These are phyloP conservation scores for Triplophysa dalaica DNA, from an alignment of 2,113 vertebrate species.

Conservation along the genomic window DNA sequence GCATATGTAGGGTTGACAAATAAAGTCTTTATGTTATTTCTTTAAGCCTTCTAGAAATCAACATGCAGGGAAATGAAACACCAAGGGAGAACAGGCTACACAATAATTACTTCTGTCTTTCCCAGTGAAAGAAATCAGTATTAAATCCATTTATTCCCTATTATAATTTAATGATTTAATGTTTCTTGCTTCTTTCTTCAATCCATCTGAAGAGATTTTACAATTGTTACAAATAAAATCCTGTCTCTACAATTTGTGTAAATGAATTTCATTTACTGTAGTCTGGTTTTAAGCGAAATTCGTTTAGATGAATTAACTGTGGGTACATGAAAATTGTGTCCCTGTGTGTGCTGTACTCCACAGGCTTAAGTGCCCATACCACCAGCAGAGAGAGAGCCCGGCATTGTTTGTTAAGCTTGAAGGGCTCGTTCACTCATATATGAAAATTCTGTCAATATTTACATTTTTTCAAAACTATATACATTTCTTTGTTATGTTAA, in stretches of 20 bases:
- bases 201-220: slow-evolving; percentile 15
- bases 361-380: neutral
- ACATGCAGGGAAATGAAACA: neutral
- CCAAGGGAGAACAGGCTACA: neutral
- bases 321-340: neutral
- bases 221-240: slow-evolving; percentile 11
- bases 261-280: slow-evolving; percentile 21
- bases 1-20: neutral
- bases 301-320: neutral
- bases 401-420: neutral
- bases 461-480: too few relatives aligned
- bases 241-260: slow-evolving; percentile 2
- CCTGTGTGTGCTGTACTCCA: neutral
- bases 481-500: too few relatives aligned
- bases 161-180: neutral
- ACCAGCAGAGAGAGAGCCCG: slow-evolving; percentile 1
- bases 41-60: slow-evolving; percentile 3
- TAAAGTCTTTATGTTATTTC: neutral
- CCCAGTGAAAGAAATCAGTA: neutral
- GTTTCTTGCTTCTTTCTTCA: neutral
- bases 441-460: too few relatives aligned
- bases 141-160: slow-evolving; percentile 22
- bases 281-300: neutral
- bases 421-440: too few relatives aligned
- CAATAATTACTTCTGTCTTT: slow-evolving; percentile 8